Evolutionary conservation across 2,797 vertebrate genomes (phyloP).

Genomic region (Smutsia temminckii): DNA sequence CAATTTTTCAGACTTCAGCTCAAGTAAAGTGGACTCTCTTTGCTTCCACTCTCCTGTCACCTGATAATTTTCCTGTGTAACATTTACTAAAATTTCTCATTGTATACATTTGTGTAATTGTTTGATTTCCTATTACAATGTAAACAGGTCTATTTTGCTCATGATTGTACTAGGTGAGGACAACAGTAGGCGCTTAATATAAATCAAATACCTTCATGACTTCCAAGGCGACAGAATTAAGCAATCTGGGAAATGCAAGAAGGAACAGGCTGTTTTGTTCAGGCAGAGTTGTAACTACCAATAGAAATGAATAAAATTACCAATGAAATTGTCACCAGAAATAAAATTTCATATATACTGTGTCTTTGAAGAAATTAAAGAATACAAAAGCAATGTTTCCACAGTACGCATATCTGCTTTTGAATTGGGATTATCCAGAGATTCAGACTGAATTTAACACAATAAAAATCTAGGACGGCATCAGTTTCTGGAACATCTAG

Average conservation of each 20-base stretch:
- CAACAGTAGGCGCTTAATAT: neutral
- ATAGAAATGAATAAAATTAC: constrained; percentile 45
- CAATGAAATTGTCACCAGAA: neutral
- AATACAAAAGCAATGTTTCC: constrained; percentile 37
- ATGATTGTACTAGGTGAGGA: neutral
- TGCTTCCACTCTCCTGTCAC: neutral
- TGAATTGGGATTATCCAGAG: constrained; percentile 48
- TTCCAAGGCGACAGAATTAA: neutral
- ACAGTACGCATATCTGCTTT: constrained; percentile 11
- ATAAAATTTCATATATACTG: constrained; percentile 4
- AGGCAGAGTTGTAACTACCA: neutral
- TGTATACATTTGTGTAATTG: neutral
- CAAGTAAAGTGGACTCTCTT: neutral
- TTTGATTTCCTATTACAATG: neutral
- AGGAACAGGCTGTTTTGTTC: neutral
- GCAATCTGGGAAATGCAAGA: neutral
- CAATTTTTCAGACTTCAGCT: constrained; percentile 8
- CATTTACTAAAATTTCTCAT: neutral
- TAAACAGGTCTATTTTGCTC: neutral
- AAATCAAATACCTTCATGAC: neutral
- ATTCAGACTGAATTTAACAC: constrained; percentile 33
- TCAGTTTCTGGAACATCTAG: constrained; percentile 35
- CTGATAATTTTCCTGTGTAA: neutral
- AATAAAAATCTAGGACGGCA: constrained; percentile 39
- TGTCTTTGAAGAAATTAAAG: neutral